phyloP scores from a whole-genome alignment of 2,888 invertebrate species.

The Athalia circularis region DNA sequence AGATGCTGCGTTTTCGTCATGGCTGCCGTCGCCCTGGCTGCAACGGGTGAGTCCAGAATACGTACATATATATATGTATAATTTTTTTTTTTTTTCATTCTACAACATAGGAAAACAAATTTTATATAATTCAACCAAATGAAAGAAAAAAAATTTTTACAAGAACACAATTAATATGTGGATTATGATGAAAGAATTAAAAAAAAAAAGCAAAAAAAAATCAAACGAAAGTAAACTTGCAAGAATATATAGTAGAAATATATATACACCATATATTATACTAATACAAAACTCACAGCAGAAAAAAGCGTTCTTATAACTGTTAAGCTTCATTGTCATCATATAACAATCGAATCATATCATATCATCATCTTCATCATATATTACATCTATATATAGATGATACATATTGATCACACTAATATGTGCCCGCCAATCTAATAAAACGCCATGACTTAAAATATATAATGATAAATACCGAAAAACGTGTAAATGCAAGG shows the following conservation, averaged over 20 bases:
- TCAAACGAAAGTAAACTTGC: not conserved
- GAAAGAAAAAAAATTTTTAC: too few species aligned
- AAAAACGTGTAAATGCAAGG: constrained; percentile 35
- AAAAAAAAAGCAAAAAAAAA: too few species aligned
- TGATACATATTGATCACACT: not conserved
- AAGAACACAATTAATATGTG: too few species aligned
- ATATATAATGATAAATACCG: constrained; percentile 44
- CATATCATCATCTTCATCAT: not conserved
- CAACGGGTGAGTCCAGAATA: constrained; percentile 67
- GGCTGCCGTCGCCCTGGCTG: constrained; percentile 73
- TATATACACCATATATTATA: too few species aligned
- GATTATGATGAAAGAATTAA: too few species aligned
- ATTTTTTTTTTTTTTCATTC: too few species aligned
- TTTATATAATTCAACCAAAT: too few species aligned
- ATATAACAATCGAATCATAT: constrained; percentile 12
- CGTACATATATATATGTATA: not conserved
- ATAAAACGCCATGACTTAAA: constrained; percentile 31
- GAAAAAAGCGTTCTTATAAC: too few species aligned
- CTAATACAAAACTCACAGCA: too few species aligned
- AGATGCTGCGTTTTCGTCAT: constrained; percentile 70
- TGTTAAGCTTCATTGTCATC: not conserved
- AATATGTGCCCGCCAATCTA: constrained; percentile 20
- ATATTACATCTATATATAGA: constrained; percentile 7
- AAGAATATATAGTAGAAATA: too few species aligned
- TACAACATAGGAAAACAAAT: too few species aligned